Base-by-base conservation (phyloP, 2,888 invertebrate genomes). In the Ochropleura plecta region DNA sequence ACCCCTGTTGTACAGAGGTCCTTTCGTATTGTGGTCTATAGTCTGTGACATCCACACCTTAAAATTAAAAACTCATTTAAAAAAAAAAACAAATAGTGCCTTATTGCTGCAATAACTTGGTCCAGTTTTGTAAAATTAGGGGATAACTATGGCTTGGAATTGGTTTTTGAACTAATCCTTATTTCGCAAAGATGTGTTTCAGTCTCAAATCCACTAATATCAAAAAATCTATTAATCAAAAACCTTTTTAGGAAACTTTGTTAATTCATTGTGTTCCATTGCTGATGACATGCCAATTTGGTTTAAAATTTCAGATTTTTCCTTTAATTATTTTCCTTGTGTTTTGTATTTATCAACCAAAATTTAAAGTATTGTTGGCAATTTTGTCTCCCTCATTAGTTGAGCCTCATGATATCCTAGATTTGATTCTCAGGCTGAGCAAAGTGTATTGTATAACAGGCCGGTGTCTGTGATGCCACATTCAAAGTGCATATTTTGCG, bases 361-460 rank as follows among this genome's bases (percentile, higher is more conserved):
- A n/a, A 42, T 82, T 70, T 53, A 51, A 55, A 60, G 12, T 44
- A 62, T 62, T n/a, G n/a, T 44, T n/a, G 12, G 42, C n/a, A 12
- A 12, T 62, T 62, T 5, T 55, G 12, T 59, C 4, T 7, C 16
- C 1, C 6, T 44, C 0, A 0, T 44, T 7, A n/a, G n/a, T 14
- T 1, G 30, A 30, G 30, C 30, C 30, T 30, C 12, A n/a, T 44
- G 12, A n/a, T 3, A 12, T 62, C 60, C 42, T 44, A n/a, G 6
- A n/a, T 60, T 40, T 62, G 0, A 62, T n/a, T n/a, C 12, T n/a
- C n/a, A n/a, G 12, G 7, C 8, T 0, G 0, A 7, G 4, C 7
- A 8, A 59, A 18, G 40, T 18, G 9, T 59, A 53, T 53, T 20
- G n/a, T 20, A 20, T 20, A 55, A 20, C 10, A 0, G 6, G 12